Evolutionary conservation across 2,888 invertebrate genomes (phyloP), one percentile per base, ranked within the genome.

Genomic region (Noctua fimbriata): DNA sequence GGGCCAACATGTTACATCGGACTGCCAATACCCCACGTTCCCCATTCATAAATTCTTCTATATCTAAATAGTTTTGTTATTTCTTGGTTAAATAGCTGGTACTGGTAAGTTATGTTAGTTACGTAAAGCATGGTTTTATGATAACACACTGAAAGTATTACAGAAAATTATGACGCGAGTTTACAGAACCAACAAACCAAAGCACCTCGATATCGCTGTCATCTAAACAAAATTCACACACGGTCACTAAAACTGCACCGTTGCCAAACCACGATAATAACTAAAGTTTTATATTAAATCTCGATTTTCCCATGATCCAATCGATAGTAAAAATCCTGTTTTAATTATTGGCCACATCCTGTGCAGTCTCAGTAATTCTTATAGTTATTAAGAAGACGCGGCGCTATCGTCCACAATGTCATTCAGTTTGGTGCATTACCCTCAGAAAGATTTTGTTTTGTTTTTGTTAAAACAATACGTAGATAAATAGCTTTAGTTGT

Each of bases 391-490:
- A 83, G 87, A 88, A 78, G 84, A 77, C 77, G 84, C 66, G 73
- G 70, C 74, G 84, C 80, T 82, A 78, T 78, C 82, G 75, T 49
- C 66, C 28, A 79, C 89, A 90, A 90, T 90, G 92, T 91, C 90
- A 92, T 76, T 82, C 84, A 83, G 87, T 85, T 87, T 85, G 79
- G 78, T 81, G 83, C 85, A 88, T 84, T 92, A 92, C 92, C 92
- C 90, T 90, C 90, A 47, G 36, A 65, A 76, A 78, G 58, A 81
- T 85, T 85, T 83, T 87, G 79, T 85, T 69, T 88, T 83, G 82
- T 86, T 85, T 85, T 73, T 88, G 72, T 85, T 88, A 63, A 78
- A 84, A 80, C 77, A 71, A 79, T 18, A 69, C 76, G 18, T 21
- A 55, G 67, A 77, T 71, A 73, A 75, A 70, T 80, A 67, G 69